These are phyloP conservation scores for Punctoribates punctum DNA, from an alignment of 2,888 invertebrate genomes.

Conservation along the genomic window DNA sequence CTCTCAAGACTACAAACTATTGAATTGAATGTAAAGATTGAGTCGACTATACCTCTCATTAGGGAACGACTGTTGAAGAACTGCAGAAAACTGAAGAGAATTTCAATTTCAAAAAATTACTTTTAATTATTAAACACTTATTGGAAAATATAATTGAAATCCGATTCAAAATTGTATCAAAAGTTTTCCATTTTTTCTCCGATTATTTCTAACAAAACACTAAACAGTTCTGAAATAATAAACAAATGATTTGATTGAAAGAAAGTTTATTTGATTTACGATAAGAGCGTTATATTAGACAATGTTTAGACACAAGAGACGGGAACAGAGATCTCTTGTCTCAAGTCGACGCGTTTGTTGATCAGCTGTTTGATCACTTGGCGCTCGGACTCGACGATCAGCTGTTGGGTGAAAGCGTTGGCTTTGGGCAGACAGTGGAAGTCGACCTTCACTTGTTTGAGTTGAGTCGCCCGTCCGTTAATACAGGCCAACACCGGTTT, in stretches of 20 bases:
- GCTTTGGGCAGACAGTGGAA: slow-evolving; percentile 46
- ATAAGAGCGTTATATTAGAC: slow-evolving; percentile 22
- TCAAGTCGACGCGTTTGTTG: slow-evolving; percentile 44
- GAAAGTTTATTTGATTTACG: background rate
- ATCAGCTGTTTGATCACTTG: slow-evolving; percentile 45
- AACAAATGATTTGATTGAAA: background rate
- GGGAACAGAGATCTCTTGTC: slow-evolving; percentile 26
- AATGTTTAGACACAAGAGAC: slow-evolving; percentile 32
- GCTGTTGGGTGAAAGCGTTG: slow-evolving; percentile 40
- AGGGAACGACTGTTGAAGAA: too few relatives aligned
- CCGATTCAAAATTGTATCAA: background rate
- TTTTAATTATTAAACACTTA: too few relatives aligned
- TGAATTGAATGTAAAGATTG: too few relatives aligned
- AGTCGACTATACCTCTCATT: too few relatives aligned
- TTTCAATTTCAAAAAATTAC: too few relatives aligned
- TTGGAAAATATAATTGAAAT: background rate
- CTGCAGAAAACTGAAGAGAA: too few relatives aligned
- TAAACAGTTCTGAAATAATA: too few relatives aligned
- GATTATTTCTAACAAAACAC: too few relatives aligned
- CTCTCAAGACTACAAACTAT: too few relatives aligned
- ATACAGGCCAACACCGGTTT: slow-evolving; percentile 42
- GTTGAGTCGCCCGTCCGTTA: background rate
- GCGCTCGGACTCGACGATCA: slow-evolving; percentile 40
- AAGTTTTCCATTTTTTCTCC: too few relatives aligned
- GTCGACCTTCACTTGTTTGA: slow-evolving; percentile 2